phyloP scores from a whole-genome alignment of 2,888 invertebrate species.

The Diaprepes abbreviatus region DNA sequence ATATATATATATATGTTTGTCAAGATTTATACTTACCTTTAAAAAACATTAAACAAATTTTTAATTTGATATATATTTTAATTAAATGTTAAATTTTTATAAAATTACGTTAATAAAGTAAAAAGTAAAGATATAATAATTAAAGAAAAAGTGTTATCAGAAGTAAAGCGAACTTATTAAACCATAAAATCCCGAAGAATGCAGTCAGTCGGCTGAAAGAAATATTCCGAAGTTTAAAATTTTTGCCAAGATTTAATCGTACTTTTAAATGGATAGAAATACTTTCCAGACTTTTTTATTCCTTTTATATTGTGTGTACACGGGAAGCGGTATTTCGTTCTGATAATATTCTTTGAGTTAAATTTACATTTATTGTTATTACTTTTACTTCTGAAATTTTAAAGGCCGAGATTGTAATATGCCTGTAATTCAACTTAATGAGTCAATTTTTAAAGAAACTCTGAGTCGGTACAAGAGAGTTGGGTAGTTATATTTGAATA shows the following conservation, averaged over 20 bases:
- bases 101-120: too few relatives aligned
- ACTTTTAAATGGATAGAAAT: constrained; percentile 22
- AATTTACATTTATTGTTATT: constrained; percentile 57
- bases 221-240: constrained; percentile 9
- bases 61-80: too few relatives aligned
- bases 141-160: constrained; percentile 3
- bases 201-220: too few relatives aligned
- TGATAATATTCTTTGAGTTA: constrained; percentile 41
- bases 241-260: constrained; percentile 30
- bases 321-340: constrained; percentile 18
- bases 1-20: too few relatives aligned
- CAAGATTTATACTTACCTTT: too few relatives aligned
- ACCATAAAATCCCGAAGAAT: too few relatives aligned
- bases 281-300: constrained; percentile 19
- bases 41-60: background rate
- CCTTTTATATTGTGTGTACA: constrained; percentile 22
- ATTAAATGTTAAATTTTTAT: too few relatives aligned
- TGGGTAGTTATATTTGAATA: constrained; percentile 49
- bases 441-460: constrained; percentile 49
- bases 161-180: constrained; percentile 24
- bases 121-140: background rate
- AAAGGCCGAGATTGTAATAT: constrained; percentile 44
- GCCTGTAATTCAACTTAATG: constrained; percentile 48
- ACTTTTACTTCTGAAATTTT: constrained; percentile 50
- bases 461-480: constrained; percentile 33